Conservation (phyloP, 2,113 vertebrate genomes). For the Aptenodytes forsteri region DNA sequence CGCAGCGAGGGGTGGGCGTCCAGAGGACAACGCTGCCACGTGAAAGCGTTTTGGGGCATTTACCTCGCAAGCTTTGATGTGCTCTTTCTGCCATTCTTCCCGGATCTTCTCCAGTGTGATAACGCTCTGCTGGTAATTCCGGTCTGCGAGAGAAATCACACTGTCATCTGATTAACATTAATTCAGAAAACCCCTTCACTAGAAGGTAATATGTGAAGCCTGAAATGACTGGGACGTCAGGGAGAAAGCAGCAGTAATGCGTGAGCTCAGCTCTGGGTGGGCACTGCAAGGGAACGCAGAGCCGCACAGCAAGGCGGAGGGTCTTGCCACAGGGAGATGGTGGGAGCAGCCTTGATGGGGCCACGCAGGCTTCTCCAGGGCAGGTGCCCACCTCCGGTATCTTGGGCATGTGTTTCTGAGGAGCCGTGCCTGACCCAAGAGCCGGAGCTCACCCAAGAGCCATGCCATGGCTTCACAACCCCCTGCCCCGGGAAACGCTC, state of each 20-base stretch:
- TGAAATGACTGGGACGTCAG: too few relatives aligned
- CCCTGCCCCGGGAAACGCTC: accelerated
- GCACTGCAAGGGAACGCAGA: neutral
- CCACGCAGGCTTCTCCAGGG: neutral
- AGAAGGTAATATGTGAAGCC: neutral
- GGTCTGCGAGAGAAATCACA: constrained; percentile 72
- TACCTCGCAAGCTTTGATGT: constrained; percentile 89
- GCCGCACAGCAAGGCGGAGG: accelerated
- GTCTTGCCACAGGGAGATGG: neutral
- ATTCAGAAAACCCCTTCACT: accelerated
- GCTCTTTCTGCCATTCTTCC: constrained; percentile 91
- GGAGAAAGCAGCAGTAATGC: neutral
- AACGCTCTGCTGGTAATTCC: constrained; percentile 81
- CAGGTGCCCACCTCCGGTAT: accelerated
- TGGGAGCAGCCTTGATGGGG: neutral
- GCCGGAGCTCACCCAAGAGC: neutral
- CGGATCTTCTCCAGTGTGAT: constrained; percentile 76
- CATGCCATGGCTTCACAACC: accelerated
- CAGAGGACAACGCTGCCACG: accelerated
- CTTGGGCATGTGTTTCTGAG: accelerated
- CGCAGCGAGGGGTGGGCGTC: neutral
- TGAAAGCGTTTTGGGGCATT: neutral
- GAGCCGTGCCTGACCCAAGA: neutral
- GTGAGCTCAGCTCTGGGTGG: accelerated
- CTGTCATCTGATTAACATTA: neutral